phyloP scores from a whole-genome alignment of 2,113 vertebrate species.

The Colossoma macropomum region DNA sequence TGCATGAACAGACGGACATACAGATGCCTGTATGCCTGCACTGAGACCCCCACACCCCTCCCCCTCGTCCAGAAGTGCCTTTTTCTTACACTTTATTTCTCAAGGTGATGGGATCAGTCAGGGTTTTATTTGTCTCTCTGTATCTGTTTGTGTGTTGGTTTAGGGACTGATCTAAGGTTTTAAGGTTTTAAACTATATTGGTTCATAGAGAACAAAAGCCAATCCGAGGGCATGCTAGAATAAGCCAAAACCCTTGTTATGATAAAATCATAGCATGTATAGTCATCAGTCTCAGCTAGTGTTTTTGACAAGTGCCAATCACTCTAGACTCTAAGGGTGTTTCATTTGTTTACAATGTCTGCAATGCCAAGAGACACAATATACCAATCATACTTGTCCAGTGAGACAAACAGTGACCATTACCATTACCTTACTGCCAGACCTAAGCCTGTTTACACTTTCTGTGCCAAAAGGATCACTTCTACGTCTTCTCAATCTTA shows the following conservation, averaged over 20 bases:
- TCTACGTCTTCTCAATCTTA: background rate
- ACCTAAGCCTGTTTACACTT: background rate
- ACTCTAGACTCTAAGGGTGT: background rate
- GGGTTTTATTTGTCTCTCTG: background rate
- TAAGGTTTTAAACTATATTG: background rate
- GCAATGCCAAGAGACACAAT: background rate
- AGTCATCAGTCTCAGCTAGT: background rate
- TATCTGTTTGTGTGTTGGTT: background rate
- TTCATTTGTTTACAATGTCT: constrained; percentile 27
- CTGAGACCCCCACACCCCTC: constrained; percentile 34
- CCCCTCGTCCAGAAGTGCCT: constrained; percentile 68
- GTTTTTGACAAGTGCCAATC: background rate
- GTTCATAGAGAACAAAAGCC: background rate
- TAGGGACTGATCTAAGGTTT: background rate
- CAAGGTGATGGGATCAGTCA: constrained; percentile 35
- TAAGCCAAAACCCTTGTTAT: background rate
- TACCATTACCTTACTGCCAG: background rate
- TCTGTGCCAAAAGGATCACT: constrained; percentile 19
- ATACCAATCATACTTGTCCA: constrained; percentile 4
- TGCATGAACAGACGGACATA: constrained; percentile 62
- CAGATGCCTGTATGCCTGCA: background rate
- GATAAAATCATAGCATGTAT: background rate
- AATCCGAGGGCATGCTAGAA: background rate
- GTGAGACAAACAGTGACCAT: background rate
- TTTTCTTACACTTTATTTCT: constrained; percentile 36